Evolutionary conservation across 1,140 invertebrate species (phyloP).

Genomic region (Drosophila baimaii): DNA sequence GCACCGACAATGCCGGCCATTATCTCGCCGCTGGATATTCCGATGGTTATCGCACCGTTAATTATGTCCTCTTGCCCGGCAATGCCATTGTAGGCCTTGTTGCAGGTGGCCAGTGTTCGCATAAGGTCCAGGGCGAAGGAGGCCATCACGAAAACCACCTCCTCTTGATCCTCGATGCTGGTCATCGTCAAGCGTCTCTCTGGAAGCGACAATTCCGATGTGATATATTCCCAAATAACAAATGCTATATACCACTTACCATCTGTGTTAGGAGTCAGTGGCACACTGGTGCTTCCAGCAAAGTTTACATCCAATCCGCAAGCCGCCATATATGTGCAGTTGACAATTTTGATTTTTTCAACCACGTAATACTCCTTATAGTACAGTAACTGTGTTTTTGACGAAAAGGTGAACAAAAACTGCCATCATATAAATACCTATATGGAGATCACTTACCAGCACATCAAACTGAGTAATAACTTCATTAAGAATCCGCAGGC

Average conservation of each 20-base stretch:
- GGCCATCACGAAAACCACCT: slow-evolving; percentile 58
- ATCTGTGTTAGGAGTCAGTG: neutral
- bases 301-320: slow-evolving; percentile 89
- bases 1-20: slow-evolving; percentile 96
- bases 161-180: slow-evolving; percentile 2
- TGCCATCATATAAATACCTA: no score
- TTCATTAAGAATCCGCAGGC: slow-evolving; percentile 92
- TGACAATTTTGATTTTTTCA: slow-evolving; percentile 97
- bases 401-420: neutral
- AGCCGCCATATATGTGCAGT: slow-evolving; percentile 97
- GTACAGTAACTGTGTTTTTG: slow-evolving; percentile 15
- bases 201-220: neutral
- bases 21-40: slow-evolving; percentile 93
- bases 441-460: slow-evolving; percentile 43
- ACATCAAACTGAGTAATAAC: slow-evolving; percentile 95
- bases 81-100: slow-evolving; percentile 29
- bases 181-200: neutral
- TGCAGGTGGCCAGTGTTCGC: slow-evolving; percentile 43
- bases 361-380: slow-evolving; percentile 57
- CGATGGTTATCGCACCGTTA: slow-evolving; percentile 71
- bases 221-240: neutral
- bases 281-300: slow-evolving; percentile 7
- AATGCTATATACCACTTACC: neutral
- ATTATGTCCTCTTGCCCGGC: neutral
- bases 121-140: slow-evolving; percentile 64